These are phyloP conservation scores for Pristis pectinata DNA, from an alignment of 2,797 vertebrate genomes.

Conservation along the genomic window DNA sequence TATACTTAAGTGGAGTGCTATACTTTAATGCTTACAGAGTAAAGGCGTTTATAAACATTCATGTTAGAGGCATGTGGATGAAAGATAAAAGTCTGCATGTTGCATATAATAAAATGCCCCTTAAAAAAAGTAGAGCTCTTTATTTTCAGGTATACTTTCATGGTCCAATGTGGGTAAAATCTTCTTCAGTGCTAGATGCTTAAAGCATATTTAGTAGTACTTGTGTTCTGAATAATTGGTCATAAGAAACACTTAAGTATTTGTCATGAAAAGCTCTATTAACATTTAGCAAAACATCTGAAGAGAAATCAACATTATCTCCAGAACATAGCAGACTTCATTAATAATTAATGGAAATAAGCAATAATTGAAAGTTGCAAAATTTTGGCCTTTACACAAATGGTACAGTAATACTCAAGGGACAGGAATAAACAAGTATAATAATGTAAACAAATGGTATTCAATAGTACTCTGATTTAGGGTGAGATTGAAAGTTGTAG, in stretches of 20 bases:
- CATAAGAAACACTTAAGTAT: neutral
- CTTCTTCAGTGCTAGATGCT: neutral
- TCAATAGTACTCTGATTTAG: neutral
- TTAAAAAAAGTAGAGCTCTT: neutral
- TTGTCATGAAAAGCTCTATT: neutral
- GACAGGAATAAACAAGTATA: neutral
- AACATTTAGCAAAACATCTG: neutral
- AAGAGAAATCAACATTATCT: neutral
- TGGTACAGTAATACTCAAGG: neutral
- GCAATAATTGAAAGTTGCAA: neutral
- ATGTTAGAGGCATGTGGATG: neutral
- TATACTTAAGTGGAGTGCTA: constrained; percentile 20
- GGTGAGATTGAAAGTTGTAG: neutral
- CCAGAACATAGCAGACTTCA: neutral
- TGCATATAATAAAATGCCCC: neutral
- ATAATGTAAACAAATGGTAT: neutral
- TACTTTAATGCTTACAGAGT: neutral
- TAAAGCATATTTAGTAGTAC: neutral
- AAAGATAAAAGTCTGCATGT: neutral
- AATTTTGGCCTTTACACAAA: neutral
- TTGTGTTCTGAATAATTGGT: neutral
- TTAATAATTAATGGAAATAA: neutral
- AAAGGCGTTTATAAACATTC: neutral
- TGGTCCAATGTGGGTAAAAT: neutral
- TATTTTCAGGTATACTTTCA: neutral